Evolutionary conservation across 2,797 vertebrate species (phyloP).

Genomic region (Macrochelys suwanniensis): DNA sequence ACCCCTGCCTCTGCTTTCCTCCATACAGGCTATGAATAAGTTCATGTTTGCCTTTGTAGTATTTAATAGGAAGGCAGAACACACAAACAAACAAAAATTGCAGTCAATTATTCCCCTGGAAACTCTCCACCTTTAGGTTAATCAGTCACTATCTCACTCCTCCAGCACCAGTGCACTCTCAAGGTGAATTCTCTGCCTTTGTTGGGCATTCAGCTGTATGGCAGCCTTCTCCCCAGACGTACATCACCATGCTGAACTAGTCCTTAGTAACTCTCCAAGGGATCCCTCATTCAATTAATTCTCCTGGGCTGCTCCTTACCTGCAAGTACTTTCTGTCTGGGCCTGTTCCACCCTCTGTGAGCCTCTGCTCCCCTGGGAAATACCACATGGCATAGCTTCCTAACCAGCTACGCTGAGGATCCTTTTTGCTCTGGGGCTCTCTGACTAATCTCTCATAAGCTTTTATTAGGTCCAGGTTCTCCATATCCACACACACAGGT

Average conservation of each 20-base stretch:
- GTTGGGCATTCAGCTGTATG: background rate
- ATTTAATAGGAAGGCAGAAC: too few relatives aligned
- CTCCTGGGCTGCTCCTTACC: background rate
- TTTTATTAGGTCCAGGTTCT: too few relatives aligned
- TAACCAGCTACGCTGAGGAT: background rate
- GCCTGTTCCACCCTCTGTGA: background rate
- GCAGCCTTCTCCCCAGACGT: background rate
- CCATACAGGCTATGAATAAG: background rate
- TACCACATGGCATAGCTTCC: background rate
- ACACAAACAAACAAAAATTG: background rate
- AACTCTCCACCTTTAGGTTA: background rate
- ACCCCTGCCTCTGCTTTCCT: background rate
- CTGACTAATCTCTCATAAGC: too few relatives aligned
- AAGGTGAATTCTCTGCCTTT: background rate
- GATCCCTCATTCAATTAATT: background rate
- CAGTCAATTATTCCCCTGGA: background rate
- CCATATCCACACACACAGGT: background rate
- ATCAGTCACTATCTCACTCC: background rate
- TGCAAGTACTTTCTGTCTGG: background rate
- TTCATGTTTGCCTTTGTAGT: background rate
- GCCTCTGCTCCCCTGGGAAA: background rate
- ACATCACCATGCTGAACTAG: background rate
- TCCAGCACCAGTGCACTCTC: background rate
- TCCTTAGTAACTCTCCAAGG: background rate
- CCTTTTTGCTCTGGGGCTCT: too few relatives aligned